Evolutionary conservation across 1,140 invertebrate genomes (phyloP).

Genomic region (Pectinophora gossypiella): DNA sequence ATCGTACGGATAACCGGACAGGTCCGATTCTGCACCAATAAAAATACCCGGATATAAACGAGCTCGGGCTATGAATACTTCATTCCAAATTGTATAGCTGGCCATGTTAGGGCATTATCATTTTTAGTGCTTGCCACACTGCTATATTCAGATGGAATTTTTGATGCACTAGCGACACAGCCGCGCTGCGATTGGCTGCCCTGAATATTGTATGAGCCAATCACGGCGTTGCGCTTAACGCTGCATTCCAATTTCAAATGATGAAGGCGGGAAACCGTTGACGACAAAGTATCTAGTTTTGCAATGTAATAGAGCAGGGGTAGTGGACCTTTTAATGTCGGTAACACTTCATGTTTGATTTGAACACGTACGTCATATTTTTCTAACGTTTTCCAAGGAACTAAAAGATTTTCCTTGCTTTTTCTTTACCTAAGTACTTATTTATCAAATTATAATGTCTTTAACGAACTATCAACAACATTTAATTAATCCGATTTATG

Average conservation of each 20-base stretch:
- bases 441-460: too few species aligned
- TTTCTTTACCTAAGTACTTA: too few species aligned
- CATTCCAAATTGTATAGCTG: constrained; percentile 67
- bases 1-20: constrained; percentile 46
- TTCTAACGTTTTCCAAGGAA: too few species aligned
- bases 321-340: too few species aligned
- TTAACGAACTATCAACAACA: too few species aligned
- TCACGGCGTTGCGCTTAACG: constrained; percentile 62
- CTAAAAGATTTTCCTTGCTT: too few species aligned
- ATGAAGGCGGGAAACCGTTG: constrained; percentile 60
- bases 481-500: too few species aligned
- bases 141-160: constrained; percentile 74
- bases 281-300: constrained; percentile 45
- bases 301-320: constrained; percentile 40
- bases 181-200: constrained; percentile 56
- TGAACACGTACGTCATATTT: too few species aligned
- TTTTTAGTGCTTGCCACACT: constrained; percentile 73
- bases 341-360: too few species aligned
- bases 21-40: constrained; percentile 60
- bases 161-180: constrained; percentile 73
- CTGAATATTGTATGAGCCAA: constrained; percentile 74
- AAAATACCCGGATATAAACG: constrained; percentile 63
- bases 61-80: constrained; percentile 66
- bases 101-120: constrained; percentile 71
- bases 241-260: constrained; percentile 72